Base-by-base conservation (phyloP, 2,113 vertebrate species). In the Onychostoma macrolepis region DNA sequence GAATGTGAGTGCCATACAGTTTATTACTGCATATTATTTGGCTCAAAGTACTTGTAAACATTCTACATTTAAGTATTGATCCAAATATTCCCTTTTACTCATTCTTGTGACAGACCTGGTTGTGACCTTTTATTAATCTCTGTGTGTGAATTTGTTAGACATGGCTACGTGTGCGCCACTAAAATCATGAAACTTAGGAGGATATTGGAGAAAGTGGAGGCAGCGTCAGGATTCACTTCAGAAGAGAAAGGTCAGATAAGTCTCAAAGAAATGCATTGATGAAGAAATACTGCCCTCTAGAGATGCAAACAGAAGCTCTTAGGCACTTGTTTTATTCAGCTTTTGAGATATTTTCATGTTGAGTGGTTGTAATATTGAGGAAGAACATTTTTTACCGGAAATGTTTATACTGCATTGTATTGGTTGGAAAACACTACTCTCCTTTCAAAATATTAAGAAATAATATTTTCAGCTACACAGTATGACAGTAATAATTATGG, bases 171-270 rank as follows among this genome's bases (percentile, higher is more conserved):
- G 71, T 99, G 98, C 91, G 98, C 98, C 83, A 99, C 98, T 65
- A 99, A 99, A 95, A 97, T 99, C 90, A 99, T 99, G 98, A 99
- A 99, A 91, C 93, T 99, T 79, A 96, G 98, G 92, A 97, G 98
- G 92, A 98, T 99, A 90, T 95, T 99, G 92, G 98, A 99, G 93
- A 99, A 99, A 93, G 97, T 99, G 86, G 98, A 98, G 90, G 98
- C 97, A 84, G 97, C 98, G 0, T 99, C 98, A 89, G 98, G 98
- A 87, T 99, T 99, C 92, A 99, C 98, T n/a, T 99, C 97, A 84
- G 98, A 99, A 92, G 98, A 99, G 92, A 99, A 99, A 97, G 98
- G 98, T 99, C 90, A 90, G 45, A 75, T 6, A 9, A 2, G 4
- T 74, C 24, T 36, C 21, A 38, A 19, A 12, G 17, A 38, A 45